phyloP scores from a whole-genome alignment of 2,888 invertebrate genomes.

The Eupelmus urozonus region DNA sequence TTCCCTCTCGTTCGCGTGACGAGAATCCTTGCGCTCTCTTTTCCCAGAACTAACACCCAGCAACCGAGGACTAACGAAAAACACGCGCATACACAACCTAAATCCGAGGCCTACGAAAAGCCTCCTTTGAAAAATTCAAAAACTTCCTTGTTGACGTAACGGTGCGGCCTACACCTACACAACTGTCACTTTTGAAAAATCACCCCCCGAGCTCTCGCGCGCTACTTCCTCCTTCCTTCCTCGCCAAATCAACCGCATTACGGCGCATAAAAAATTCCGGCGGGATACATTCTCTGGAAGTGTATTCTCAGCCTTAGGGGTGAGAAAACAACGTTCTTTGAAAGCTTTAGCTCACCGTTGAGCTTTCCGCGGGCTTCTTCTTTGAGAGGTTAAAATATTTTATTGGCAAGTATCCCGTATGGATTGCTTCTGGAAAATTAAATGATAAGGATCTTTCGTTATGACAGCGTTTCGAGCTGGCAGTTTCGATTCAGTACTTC shows the following conservation, averaged over 20 bases:
- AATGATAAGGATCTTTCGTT: no score
- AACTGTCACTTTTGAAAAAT: not conserved
- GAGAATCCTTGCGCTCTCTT: constrained; percentile 20
- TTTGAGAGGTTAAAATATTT: no score
- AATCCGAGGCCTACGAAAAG: not conserved
- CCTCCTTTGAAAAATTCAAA: constrained; percentile 5
- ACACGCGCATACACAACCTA: not conserved
- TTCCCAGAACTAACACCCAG: not conserved
- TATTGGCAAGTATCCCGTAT: no score
- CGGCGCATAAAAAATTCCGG: not conserved
- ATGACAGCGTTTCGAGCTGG: no score
- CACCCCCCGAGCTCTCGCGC: no score
- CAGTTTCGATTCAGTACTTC: no score
- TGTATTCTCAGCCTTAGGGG: no score
- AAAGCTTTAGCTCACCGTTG: no score
- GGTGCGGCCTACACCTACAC: not conserved
- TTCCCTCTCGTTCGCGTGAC: constrained; percentile 46
- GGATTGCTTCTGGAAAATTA: no score
- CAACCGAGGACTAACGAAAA: not conserved
- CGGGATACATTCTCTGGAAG: not conserved
- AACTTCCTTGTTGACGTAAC: not conserved
- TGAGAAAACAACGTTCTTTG: no score
- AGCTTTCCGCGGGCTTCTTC: no score
- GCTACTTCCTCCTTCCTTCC: not conserved
- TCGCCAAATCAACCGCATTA: not conserved